These are phyloP conservation scores for Mystacides longicornis DNA, from an alignment of 2,888 invertebrate species.

Conservation along the genomic window DNA sequence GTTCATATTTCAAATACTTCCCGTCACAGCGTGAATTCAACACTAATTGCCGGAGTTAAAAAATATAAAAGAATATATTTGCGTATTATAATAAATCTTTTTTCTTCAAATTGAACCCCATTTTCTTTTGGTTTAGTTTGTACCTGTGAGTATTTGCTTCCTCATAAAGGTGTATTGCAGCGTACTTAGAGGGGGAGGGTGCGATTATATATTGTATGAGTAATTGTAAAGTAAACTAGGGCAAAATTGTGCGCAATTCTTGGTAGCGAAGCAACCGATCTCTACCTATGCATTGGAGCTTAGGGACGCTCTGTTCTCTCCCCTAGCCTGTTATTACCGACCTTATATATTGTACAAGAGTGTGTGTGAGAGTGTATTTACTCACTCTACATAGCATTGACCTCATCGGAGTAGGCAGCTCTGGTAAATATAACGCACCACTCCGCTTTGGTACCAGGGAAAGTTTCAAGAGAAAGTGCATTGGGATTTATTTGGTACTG, in stretches of 20 bases:
- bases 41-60: too few species aligned
- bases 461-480: background rate
- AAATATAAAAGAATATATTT: too few species aligned
- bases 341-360: background rate
- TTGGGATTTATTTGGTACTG: background rate
- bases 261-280: slow-evolving; percentile 13
- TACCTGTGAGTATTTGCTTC: too few species aligned
- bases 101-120: too few species aligned
- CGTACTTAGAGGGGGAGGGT: too few species aligned
- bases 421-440: too few species aligned
- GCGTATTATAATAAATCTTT: too few species aligned
- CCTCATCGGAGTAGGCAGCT: background rate
- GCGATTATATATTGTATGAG: background rate
- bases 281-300: background rate
- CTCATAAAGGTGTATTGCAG: too few species aligned
- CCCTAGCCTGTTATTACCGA: background rate
- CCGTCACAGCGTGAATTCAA: too few species aligned
- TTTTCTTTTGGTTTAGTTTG: too few species aligned
- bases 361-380: background rate
- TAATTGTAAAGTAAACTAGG: slow-evolving; percentile 4
- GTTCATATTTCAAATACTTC: too few species aligned
- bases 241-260: slow-evolving; percentile 12
- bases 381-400: background rate
- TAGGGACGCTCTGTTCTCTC: slow-evolving; percentile 6
- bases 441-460: background rate